Conservation (phyloP, 2,888 invertebrate species). For the Bedellia somnulentella region DNA sequence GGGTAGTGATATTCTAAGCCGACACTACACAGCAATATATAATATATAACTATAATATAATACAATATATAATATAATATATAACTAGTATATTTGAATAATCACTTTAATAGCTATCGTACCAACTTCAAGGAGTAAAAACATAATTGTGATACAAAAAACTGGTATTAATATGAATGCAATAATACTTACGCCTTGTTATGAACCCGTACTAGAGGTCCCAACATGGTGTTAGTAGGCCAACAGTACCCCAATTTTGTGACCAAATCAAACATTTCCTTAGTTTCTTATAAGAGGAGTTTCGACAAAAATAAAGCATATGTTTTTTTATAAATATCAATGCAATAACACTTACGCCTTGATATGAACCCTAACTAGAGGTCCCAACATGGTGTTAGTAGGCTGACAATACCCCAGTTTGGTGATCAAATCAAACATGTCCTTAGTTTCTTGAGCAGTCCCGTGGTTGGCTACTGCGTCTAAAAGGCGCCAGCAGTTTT, state of each 20-base stretch:
- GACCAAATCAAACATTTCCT: conserved; percentile 53
- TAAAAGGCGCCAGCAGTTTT: conserved; percentile 65
- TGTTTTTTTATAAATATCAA: conserved; percentile 4
- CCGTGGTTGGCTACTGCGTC: conserved; percentile 47
- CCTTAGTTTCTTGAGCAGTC: conserved; percentile 29
- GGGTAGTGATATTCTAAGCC: too few species aligned
- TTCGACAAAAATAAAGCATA: too few species aligned
- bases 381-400: conserved; percentile 62
- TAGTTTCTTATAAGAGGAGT: too few species aligned
- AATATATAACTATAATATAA: too few species aligned
- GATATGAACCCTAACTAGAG: conserved; percentile 63
- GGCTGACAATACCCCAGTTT: conserved; percentile 57
- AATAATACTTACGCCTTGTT: conserved; percentile 48
- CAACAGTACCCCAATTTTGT: conserved; percentile 54
- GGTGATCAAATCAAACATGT: conserved; percentile 53
- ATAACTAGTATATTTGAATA: too few species aligned
- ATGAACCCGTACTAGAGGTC: conserved; percentile 64
- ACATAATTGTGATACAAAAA: too few species aligned
- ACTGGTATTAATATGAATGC: conserved; percentile 5
- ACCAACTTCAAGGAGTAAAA: too few species aligned
- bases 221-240: conserved; percentile 58
- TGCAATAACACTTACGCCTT: conserved; percentile 37
- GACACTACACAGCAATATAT: too few species aligned
- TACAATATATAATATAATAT: too few species aligned
- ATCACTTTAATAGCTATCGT: too few species aligned